Conservation (phyloP, 2,113 vertebrate species). For the Megaceryle maxima region DNA sequence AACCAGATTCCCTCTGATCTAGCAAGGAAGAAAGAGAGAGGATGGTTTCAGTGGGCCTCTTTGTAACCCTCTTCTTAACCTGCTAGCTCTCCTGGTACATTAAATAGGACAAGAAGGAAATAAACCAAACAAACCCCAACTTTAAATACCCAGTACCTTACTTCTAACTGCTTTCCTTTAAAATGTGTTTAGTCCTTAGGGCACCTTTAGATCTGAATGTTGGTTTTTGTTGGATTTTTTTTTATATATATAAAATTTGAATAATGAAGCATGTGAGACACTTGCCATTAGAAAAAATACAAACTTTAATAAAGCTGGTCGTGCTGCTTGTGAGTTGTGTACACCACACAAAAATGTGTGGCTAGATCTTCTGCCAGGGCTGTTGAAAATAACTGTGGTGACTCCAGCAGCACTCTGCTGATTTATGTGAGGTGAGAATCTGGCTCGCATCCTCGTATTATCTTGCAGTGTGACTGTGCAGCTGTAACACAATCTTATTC, state of each 20-base stretch:
- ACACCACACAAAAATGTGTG: constrained; percentile 22
- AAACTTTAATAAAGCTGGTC: constrained; percentile 31
- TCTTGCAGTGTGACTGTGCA: constrained; percentile 20
- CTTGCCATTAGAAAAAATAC: not conserved
- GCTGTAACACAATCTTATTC: constrained; percentile 19
- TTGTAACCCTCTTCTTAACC: not conserved
- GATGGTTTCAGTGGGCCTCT: constrained; percentile 1
- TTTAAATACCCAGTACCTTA: not conserved
- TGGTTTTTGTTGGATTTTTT: not conserved
- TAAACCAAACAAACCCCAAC: not conserved
- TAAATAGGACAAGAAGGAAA: not conserved
- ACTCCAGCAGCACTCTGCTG: constrained; percentile 1
- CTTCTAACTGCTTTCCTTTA: not conserved
- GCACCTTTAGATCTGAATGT: not conserved
- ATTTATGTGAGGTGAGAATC: constrained; percentile 32
- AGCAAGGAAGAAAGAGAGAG: constrained; percentile 4
- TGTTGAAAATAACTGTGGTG: constrained; percentile 32
- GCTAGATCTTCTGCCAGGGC: not conserved
- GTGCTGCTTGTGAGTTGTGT: not conserved
- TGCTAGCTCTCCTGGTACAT: not conserved
- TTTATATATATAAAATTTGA: not conserved
- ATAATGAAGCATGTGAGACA: constrained; percentile 42
- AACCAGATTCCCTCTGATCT: constrained; percentile 24
- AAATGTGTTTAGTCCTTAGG: constrained; percentile 19
- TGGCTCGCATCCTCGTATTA: constrained; percentile 22